Conservation (phyloP, 2,888 invertebrate genomes). For the Antitype chi region DNA sequence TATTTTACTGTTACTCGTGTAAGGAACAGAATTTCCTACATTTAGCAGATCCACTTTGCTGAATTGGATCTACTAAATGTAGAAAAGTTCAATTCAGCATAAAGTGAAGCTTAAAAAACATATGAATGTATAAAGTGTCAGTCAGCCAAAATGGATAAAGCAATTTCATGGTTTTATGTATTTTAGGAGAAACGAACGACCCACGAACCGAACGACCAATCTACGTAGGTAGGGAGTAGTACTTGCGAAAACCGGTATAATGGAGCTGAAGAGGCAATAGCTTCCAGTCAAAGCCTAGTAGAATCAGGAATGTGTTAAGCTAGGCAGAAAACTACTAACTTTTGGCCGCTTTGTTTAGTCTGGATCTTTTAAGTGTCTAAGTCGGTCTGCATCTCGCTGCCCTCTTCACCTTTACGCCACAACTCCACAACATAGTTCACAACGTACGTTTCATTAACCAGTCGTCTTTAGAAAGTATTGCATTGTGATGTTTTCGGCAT, state of each 20-base stretch:
- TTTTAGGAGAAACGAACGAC: background rate
- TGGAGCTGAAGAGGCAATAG: background rate
- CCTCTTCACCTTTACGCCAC: background rate
- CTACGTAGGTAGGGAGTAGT: background rate
- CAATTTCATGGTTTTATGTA: background rate
- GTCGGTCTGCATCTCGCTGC: slow-evolving; percentile 9
- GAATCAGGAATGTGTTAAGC: background rate
- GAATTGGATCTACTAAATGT: too few species aligned
- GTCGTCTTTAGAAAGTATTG: slow-evolving; percentile 29
- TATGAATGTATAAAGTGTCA: background rate
- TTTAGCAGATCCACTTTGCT: background rate
- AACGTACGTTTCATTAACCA: slow-evolving; percentile 15
- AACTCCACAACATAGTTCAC: slow-evolving; percentile 4
- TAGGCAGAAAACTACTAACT: background rate
- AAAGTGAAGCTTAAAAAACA: too few species aligned
- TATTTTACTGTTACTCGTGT: background rate
- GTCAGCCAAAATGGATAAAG: background rate
- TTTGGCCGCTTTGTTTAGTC: slow-evolving; percentile 37
- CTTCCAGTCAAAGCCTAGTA: background rate
- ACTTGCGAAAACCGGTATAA: background rate
- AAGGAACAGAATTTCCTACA: background rate
- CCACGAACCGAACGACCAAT: background rate
- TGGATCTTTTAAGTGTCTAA: slow-evolving; percentile 24
- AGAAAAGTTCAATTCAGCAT: background rate
- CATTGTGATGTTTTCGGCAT: slow-evolving; percentile 28